A percentile compares a stretch with the other conserved stretches of the same genome.
These are phyloP conservation scores for Zele albiditarsus DNA, from an alignment of 2,888 invertebrate species.

Conservation along the genomic window DNA sequence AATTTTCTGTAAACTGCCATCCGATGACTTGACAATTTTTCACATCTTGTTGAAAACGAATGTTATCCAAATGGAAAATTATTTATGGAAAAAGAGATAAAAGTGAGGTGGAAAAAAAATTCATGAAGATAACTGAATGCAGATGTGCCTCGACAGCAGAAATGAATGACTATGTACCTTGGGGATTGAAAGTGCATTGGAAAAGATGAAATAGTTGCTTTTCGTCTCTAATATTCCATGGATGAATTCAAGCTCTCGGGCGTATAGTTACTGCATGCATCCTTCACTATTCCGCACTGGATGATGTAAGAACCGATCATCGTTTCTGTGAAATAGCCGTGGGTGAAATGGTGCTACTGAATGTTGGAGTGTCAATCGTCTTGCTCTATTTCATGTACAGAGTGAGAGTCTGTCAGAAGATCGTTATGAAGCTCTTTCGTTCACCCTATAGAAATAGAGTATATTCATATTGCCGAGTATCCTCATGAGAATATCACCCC, in stretches of 20 bases:
- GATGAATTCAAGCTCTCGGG: slow-evolving; percentile 1
- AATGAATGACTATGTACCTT: slow-evolving; percentile 26
- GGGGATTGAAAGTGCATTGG: slow-evolving; percentile 18
- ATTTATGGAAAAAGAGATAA: not conserved
- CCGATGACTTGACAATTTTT: slow-evolving; percentile 5
- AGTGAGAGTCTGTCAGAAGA: not conserved
- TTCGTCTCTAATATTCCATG: slow-evolving; percentile 6
- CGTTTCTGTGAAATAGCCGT: not conserved
- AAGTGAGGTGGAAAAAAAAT: not conserved
- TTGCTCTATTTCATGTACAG: not conserved
- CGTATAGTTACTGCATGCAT: not conserved
- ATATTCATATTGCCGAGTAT: not conserved
- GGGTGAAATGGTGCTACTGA: not conserved
- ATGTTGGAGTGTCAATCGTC: slow-evolving; percentile 12
- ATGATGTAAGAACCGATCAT: not conserved
- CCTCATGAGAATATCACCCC: slow-evolving; percentile 21
- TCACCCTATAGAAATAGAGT: not conserved
- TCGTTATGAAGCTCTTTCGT: slow-evolving; percentile 17
- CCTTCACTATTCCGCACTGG: not conserved
- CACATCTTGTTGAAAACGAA: not conserved
- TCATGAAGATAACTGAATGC: not conserved
- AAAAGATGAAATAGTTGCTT: slow-evolving; percentile 4
- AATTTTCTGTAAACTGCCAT: not conserved
- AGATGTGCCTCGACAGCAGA: not conserved
- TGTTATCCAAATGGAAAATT: not conserved